Conservation (phyloP, 2,888 invertebrate species). For the Ormia ochracea region DNA sequence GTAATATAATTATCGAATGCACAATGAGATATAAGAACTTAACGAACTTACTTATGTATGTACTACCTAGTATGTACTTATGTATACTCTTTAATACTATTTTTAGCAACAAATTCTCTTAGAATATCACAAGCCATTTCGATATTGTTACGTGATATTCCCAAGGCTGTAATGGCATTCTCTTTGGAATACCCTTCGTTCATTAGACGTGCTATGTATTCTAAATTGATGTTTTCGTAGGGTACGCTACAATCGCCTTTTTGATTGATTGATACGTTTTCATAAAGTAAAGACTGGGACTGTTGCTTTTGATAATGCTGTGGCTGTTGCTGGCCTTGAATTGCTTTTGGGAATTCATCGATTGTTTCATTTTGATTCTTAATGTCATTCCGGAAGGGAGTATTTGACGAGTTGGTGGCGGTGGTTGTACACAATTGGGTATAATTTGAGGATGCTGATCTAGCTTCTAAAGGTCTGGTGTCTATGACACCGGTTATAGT, state of each 20-base stretch:
- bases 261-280: constrained; percentile 77
- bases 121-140: constrained; percentile 97
- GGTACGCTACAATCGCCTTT: constrained; percentile 79
- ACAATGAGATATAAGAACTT: no score
- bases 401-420: constrained; percentile 65
- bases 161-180: constrained; percentile 92
- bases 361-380: constrained; percentile 40
- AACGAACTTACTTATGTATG: not conserved
- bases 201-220: constrained; percentile 91
- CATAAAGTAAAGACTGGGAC: constrained; percentile 75
- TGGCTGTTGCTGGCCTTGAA: constrained; percentile 51
- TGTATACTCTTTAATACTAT: constrained; percentile 70
- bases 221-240: constrained; percentile 93
- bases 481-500: constrained; percentile 85
- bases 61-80: no score
- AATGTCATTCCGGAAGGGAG: constrained; percentile 44
- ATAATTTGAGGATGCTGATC: constrained; percentile 70
- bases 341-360: constrained; percentile 22
- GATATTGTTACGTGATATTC: constrained; percentile 94
- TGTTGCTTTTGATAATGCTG: constrained; percentile 60
- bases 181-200: constrained; percentile 94
- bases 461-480: constrained; percentile 78
- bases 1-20: constrained; percentile 1
- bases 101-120: constrained; percentile 89
- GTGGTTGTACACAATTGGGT: constrained; percentile 70